These are phyloP conservation scores for Nesoenas mayeri DNA, from an alignment of 2,113 vertebrate species.

Conservation along the genomic window DNA sequence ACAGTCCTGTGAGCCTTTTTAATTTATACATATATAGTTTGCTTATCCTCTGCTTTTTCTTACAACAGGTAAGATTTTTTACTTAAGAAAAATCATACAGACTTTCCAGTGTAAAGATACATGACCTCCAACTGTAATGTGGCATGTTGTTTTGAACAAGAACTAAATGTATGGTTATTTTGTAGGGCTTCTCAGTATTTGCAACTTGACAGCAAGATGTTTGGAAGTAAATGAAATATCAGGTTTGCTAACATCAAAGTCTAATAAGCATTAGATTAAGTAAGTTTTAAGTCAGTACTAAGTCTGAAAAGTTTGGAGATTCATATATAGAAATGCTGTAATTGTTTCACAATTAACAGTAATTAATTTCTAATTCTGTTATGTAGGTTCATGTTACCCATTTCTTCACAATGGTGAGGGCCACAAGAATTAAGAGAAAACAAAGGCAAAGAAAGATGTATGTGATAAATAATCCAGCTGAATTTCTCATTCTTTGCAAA, in stretches of 20 bases:
- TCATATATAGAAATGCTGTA: background rate
- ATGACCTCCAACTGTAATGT: background rate
- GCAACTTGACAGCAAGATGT: background rate
- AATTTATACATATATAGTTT: background rate
- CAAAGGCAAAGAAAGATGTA: background rate
- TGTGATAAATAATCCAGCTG: background rate
- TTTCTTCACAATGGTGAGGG: background rate
- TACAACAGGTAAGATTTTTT: background rate
- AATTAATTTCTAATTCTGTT: background rate
- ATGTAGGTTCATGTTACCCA: rapidly evolving
- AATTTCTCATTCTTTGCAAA: background rate
- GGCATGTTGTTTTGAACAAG: background rate
- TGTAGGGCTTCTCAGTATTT: background rate
- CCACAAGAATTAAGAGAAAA: background rate
- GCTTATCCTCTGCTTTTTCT: background rate
- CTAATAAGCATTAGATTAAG: background rate
- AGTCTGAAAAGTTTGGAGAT: background rate
- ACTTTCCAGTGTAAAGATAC: background rate
- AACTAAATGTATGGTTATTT: background rate
- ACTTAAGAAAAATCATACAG: background rate
- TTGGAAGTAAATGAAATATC: background rate
- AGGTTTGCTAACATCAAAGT: background rate
- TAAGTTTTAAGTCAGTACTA: background rate
- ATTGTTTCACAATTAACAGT: background rate
- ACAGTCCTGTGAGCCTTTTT: background rate